Evolutionary conservation across 2,888 invertebrate genomes (phyloP).

Genomic region (Choristoneura rosaceana): DNA sequence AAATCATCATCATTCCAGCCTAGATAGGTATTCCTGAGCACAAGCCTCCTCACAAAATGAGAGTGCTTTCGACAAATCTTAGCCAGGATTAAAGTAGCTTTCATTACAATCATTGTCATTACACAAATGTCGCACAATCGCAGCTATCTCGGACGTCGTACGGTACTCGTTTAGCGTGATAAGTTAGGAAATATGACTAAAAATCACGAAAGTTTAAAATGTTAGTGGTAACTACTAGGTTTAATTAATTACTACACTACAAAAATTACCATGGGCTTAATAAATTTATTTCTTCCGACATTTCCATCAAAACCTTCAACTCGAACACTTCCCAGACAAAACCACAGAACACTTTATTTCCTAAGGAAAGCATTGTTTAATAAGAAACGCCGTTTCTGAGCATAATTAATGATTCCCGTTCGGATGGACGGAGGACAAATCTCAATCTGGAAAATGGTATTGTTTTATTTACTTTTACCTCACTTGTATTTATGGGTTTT

Average conservation of each 20-base stretch:
- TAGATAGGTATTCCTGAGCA: too few species aligned
- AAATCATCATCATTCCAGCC: too few species aligned
- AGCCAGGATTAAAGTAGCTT: too few species aligned
- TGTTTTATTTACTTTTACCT: slow-evolving; percentile 3
- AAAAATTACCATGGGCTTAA: not conserved
- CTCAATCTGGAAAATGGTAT: slow-evolving; percentile 9
- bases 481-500: not conserved
- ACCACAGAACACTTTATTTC: slow-evolving; percentile 34
- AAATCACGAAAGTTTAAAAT: too few species aligned
- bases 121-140: too few species aligned
- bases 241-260: not conserved
- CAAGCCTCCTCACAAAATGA: too few species aligned
- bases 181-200: too few species aligned
- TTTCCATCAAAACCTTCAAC: slow-evolving; percentile 2
- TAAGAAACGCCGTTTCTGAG: slow-evolving; percentile 33
- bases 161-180: too few species aligned
- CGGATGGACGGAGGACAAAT: slow-evolving; percentile 31
- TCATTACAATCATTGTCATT: too few species aligned
- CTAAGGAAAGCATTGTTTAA: slow-evolving; percentile 37
- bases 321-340: slow-evolving; percentile 7
- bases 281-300: not conserved
- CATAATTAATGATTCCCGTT: slow-evolving; percentile 32
- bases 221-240: too few species aligned
- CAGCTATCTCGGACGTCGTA: too few species aligned
- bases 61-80: too few species aligned